Conservation (phyloP, 1,140 invertebrate genomes). For the Solen grandis region DNA sequence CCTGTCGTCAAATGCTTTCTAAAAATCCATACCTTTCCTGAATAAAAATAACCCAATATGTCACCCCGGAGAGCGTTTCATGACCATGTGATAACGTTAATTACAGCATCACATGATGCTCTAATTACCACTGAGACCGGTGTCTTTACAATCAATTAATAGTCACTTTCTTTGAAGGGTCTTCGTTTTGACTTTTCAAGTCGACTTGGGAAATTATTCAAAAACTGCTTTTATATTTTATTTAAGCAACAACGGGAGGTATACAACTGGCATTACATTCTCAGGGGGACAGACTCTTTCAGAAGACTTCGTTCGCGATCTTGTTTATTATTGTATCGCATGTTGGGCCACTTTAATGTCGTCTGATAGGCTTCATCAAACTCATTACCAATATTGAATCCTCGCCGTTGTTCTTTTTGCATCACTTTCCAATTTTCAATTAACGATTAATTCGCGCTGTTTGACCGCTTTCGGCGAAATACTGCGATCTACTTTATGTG, state of each 20-base stretch:
- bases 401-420: constrained; percentile 41
- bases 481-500: constrained; percentile 31
- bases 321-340: constrained; percentile 41
- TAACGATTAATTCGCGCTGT: constrained; percentile 43
- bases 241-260: constrained; percentile 40
- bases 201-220: constrained; percentile 57
- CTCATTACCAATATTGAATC: constrained; percentile 52
- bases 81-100: constrained; percentile 30
- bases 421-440: constrained; percentile 43
- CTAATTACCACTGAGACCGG: constrained; percentile 44
- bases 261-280: constrained; percentile 15
- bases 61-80: no score
- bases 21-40: no score
- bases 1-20: no score
- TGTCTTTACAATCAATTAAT: constrained; percentile 51
- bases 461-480: constrained; percentile 28
- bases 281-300: not conserved
- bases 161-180: constrained; percentile 41
- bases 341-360: constrained; percentile 40
- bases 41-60: no score
- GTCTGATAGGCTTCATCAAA: constrained; percentile 29
- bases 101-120: constrained; percentile 42
- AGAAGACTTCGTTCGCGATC: not conserved
- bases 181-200: constrained; percentile 47
- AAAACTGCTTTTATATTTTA: constrained; percentile 53